Evolutionary conservation across 2,797 vertebrate genomes (phyloP), one percentile per base, ranked within the genome.

Genomic region (Malacoctenus gilli): DNA sequence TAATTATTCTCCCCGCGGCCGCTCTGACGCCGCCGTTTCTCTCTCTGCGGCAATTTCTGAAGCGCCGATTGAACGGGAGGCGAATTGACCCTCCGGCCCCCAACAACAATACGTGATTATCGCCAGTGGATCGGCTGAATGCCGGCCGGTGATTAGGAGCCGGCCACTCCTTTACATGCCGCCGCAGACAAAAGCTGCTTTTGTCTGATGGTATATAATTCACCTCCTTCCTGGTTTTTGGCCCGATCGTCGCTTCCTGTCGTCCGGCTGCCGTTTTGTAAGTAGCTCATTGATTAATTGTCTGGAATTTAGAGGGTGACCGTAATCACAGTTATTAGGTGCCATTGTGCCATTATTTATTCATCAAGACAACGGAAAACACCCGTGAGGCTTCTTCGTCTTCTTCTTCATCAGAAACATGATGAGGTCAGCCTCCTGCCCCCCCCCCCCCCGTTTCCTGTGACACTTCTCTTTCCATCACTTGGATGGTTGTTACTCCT

Each of bases 91-190:
- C 37, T 8, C 4, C 3, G 0, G 36, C 61, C 66, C 8, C 18
- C 0, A 3, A 4, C 20, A 54, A 88, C 85, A 86, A 83, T 78
- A 16, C 38, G 0, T 41, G 62, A 81, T 81, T 75, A 85, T 76
- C 61, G 60, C 57, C 18, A 76, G 70, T 68, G 77, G 73, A 77
- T 80, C 43, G 7, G 39, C 54, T 64, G 70, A 80, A 62, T 55
- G 63, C 22, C 19, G 47, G 37, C n/a, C 16, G 67, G 57, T 71
- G 74, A 84, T 82, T 69, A 73, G 38, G 10, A 35, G 72, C 68
- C 48, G 1, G 8, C 34, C 8, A 34, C 23, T 61, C 68, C 72
- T 71, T 70, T 64, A 74, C 49, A 46, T 78, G 48, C 0, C 51
- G 8, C 0, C 42, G n/a, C 34, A 63, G 41, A 78, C 68, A 72